These are phyloP conservation scores for Caretta caretta DNA, from an alignment of 2,113 vertebrate genomes.

Conservation along the genomic window DNA sequence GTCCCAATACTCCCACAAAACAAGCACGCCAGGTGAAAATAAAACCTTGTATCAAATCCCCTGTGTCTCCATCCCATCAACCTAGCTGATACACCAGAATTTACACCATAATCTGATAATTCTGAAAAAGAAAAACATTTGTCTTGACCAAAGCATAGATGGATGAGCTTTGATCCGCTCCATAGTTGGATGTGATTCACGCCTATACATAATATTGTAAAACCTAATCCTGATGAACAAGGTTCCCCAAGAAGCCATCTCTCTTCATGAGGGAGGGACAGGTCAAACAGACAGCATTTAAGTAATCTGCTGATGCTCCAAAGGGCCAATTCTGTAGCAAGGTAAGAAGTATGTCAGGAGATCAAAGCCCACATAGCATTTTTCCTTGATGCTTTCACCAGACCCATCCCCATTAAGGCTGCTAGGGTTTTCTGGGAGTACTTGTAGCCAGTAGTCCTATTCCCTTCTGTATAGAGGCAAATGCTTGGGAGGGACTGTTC, in stretches of 20 bases:
- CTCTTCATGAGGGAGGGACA: background rate
- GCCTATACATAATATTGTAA: background rate
- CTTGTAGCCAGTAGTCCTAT: background rate
- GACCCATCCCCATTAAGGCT: background rate
- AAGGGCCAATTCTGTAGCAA: background rate
- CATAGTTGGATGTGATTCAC: background rate
- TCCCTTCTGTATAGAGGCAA: background rate
- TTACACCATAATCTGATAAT: background rate
- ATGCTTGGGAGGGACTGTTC: background rate
- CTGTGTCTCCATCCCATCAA: conserved; percentile 8
- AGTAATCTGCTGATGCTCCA: background rate
- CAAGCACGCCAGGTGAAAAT: conserved; percentile 23
- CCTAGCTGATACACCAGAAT: background rate
- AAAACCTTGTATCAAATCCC: conserved; percentile 30
- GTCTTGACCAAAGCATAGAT: background rate
- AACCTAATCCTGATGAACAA: background rate
- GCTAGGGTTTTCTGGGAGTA: background rate
- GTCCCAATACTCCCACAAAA: conserved; percentile 24
- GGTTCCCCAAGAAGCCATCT: conserved; percentile 17
- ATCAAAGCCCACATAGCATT: background rate
- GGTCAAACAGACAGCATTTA: background rate
- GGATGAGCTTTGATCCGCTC: background rate
- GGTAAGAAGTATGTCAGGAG: background rate
- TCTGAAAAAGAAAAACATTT: background rate
- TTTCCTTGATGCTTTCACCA: background rate